Conservation (phyloP, 2,888 invertebrate genomes). For the Campoplex nolae region DNA sequence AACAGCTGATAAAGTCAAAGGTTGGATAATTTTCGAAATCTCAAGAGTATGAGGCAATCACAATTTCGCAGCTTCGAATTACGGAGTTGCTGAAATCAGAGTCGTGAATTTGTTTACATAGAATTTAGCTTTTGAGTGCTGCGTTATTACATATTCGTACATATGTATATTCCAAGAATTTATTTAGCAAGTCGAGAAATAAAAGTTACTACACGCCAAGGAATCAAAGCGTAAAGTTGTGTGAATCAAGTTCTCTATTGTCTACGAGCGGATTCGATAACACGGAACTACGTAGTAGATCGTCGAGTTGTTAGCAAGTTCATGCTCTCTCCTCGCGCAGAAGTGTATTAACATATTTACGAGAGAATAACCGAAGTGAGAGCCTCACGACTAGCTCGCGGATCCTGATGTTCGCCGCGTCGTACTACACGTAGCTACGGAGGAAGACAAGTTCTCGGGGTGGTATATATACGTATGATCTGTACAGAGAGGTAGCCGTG, state of each 20-base stretch:
- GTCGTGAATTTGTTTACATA: neutral
- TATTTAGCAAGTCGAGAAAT: neutral
- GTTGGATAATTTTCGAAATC: no score
- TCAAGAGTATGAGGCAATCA: neutral
- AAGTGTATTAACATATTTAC: slow-evolving; percentile 9
- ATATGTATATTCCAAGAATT: neutral
- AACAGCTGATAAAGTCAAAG: no score
- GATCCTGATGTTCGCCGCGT: neutral
- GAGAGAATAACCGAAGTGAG: neutral
- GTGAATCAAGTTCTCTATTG: neutral
- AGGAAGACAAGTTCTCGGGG: neutral
- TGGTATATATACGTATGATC: neutral
- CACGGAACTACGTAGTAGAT: neutral
- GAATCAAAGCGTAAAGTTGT: neutral
- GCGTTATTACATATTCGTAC: neutral
- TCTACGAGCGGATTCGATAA: slow-evolving; percentile 2
- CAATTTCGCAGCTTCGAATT: neutral
- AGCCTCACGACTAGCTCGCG: neutral
- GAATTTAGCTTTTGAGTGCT: neutral
- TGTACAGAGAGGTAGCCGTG: neutral
- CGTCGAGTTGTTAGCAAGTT: neutral
- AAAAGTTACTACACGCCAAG: neutral
- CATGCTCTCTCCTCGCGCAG: neutral
- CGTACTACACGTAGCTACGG: neutral
- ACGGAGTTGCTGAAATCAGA: neutral